Conservation (phyloP, 2,797 vertebrate genomes). For the Eurystomus glaucurus region DNA sequence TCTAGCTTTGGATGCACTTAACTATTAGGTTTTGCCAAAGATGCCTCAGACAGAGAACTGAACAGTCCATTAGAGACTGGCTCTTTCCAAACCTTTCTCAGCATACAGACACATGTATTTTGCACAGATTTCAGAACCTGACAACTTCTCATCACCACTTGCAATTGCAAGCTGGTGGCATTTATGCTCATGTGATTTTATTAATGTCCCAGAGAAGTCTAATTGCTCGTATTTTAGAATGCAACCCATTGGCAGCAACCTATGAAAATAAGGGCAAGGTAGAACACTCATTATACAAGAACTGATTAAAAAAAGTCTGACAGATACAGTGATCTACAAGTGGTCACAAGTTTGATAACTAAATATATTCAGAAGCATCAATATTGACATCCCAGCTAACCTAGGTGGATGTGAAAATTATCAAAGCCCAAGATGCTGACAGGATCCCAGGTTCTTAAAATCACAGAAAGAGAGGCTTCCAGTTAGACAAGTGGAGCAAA, state of each 20-base stretch:
- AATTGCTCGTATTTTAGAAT: not conserved
- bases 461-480: not conserved
- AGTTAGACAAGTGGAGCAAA: not conserved
- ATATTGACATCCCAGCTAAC: not conserved
- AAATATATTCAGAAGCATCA: not conserved
- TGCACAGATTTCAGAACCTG: not conserved
- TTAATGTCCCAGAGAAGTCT: not conserved
- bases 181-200: not conserved
- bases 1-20: not conserved
- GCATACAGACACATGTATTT: not conserved
- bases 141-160: not conserved
- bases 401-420: not conserved
- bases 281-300: not conserved
- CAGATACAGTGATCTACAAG: not conserved
- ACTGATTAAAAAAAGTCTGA: not conserved
- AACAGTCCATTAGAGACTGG: not conserved
- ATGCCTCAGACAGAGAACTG: accelerated
- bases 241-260: not conserved
- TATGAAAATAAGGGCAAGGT: not conserved
- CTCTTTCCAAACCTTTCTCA: not conserved
- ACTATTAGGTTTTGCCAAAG: not conserved
- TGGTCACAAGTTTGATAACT: not conserved
- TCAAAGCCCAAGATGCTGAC: not conserved
- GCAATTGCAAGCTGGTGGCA: not conserved
- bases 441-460: not conserved